Conservation (phyloP, 2,797 vertebrate species). For the Parotocinclus haroldoi region DNA sequence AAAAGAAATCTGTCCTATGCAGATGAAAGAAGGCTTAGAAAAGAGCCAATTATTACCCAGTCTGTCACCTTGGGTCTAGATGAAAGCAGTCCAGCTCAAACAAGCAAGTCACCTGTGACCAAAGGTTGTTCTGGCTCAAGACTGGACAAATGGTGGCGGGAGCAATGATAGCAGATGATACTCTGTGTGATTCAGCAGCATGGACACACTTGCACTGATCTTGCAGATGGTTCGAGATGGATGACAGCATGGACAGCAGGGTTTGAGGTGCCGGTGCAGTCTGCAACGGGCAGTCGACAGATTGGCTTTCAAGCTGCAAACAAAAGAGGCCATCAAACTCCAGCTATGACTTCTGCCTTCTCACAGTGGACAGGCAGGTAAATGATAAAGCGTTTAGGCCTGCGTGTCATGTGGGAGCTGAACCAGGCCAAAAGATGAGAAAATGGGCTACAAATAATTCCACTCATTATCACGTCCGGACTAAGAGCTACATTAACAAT, state of each 20-base stretch:
- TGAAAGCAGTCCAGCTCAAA: too few species aligned
- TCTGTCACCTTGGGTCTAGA: too few species aligned
- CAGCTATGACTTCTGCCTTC: conserved; percentile 26
- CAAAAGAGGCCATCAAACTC: conserved; percentile 9
- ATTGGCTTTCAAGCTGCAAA: conserved; percentile 19
- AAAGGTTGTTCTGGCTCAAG: too few species aligned
- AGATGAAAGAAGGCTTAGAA: too few species aligned
- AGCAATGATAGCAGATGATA: conserved; percentile 38
- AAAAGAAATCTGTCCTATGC: too few species aligned
- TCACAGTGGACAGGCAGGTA: conserved; percentile 10
- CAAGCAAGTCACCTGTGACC: too few species aligned
- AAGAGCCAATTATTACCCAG: too few species aligned
- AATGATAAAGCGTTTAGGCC: conserved; percentile 11
- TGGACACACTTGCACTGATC: neutral
- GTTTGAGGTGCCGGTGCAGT: neutral
- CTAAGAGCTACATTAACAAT: neutral
- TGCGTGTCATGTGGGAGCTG: neutral
- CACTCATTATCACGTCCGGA: conserved; percentile 4
- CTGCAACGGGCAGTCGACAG: conserved; percentile 22
- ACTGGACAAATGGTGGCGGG: neutral
- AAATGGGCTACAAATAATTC: neutral
- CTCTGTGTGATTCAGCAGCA: conserved; percentile 10
- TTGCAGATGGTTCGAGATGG: conserved; percentile 22
- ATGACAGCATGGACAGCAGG: conserved; percentile 4
- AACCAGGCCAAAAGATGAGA: neutral